These are phyloP conservation scores for Diplolepis rosae DNA, from an alignment of 2,888 invertebrate species.

Conservation along the genomic window DNA sequence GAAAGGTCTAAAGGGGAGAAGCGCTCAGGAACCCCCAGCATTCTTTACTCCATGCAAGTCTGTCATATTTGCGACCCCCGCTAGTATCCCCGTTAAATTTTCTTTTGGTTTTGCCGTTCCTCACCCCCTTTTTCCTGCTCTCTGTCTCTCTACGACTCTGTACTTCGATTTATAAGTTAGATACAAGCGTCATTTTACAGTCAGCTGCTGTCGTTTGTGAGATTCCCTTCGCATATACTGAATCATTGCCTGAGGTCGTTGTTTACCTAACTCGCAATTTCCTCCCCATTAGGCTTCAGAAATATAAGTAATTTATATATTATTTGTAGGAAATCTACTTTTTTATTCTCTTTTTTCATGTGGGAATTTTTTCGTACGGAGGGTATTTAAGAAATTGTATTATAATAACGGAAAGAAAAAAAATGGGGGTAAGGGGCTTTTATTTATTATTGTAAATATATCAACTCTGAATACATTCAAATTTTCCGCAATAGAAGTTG, in stretches of 20 bases:
- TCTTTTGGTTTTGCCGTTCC: constrained; percentile 28
- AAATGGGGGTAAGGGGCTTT: not conserved
- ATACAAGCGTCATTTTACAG: constrained; percentile 13
- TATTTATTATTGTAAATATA: not conserved
- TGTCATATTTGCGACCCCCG: constrained; percentile 42
- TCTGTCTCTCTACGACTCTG: constrained; percentile 9
- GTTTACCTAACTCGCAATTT: constrained; percentile 26
- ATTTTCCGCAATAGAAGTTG: no score
- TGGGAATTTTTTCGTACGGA: no score
- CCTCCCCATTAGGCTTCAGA: constrained; percentile 21
- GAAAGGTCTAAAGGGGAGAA: not conserved
- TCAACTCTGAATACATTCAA: no score
- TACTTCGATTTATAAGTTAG: constrained; percentile 21
- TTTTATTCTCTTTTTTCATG: not conserved
- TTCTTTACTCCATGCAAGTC: constrained; percentile 32
- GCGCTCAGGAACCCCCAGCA: not conserved
- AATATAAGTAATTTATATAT: not conserved
- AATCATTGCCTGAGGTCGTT: not conserved
- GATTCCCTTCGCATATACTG: constrained; percentile 12
- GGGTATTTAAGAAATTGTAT: no score
- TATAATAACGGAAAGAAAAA: no score
- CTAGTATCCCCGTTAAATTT: constrained; percentile 17
- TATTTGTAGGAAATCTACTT: not conserved
- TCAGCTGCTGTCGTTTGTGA: constrained; percentile 22
- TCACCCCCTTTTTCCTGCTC: constrained; percentile 20